Base-by-base conservation (phyloP, 2,113 vertebrate genomes). In the Puffinus mauretanicus region DNA sequence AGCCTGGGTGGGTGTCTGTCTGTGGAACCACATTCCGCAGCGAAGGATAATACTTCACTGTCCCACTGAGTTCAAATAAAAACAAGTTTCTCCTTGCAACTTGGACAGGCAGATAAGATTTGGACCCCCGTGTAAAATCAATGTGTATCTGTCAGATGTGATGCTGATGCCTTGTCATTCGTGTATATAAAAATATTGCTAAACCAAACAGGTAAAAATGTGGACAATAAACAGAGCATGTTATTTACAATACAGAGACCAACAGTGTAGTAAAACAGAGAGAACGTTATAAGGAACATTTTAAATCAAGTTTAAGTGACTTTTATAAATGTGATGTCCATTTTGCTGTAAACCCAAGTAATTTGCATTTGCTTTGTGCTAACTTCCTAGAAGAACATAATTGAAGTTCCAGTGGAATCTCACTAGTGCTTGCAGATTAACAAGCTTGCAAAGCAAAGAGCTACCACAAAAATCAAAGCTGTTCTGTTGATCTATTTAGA, bases 21-120 rank as follows among this genome's bases (percentile, higher is more conserved):
- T 26, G 46, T 2, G 49, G 52, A 9, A 84, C 57, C 32, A 1
- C 0, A 7, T 13, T 34, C 78, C 4, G 9, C 38, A 19, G 38
- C 24, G 58, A 46, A 69, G 44, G 38, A 10, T 1, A 44, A 25
- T 5, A 11, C n/a, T 7, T 67, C n/a, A 1, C 58, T n/a, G 60
- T 57, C 58, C 73, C 60, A 5, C 54, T 2, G 18, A 36, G 54
- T 16, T 64, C 71, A n/a, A 19, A 18, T 11, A 17, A 52, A 55
- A 55, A 1, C 25, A 25, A 18, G 18, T 9, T 55, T 55, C 22
- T 75, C 83, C 70, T 21, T 40, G 49, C 44, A 44, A 5, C 57
- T 1, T 4, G 44, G 67, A 15, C 57, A 70, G 46, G 38, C 30
- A 26, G 54, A 7, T 7, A 4, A 14, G 3, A 19, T 11, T 70